phyloP scores from a whole-genome alignment of 2,797 vertebrate species.

The Pangasius krempfi region DNA sequence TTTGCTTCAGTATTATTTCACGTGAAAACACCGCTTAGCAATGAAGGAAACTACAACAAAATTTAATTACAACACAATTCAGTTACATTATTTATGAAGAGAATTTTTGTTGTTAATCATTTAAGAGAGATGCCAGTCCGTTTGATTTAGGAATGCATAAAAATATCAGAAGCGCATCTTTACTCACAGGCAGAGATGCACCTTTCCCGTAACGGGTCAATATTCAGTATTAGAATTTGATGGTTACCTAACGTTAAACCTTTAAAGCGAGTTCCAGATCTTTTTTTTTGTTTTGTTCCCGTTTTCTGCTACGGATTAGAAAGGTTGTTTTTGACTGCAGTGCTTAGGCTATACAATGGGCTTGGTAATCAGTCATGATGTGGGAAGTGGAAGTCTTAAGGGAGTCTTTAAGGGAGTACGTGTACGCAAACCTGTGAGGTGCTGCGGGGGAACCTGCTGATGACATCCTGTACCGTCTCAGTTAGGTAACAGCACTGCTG shows the following conservation, averaged over 20 bases:
- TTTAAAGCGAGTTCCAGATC: not conserved
- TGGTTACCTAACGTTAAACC: not conserved
- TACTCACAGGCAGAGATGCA: not conserved
- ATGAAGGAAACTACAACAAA: not conserved
- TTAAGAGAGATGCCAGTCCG: not conserved
- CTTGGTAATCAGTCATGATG: not conserved
- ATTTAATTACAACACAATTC: not conserved
- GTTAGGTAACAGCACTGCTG: conserved; percentile 85
- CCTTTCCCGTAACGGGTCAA: no score
- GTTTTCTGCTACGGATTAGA: no score
- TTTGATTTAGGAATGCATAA: not conserved
- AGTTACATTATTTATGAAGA: not conserved
- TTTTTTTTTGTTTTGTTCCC: not conserved
- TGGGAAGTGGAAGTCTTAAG: not conserved
- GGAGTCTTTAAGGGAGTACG: not conserved
- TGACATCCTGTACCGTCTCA: conserved; percentile 78
- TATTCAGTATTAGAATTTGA: not conserved
- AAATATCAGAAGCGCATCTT: not conserved
- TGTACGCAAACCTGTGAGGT: conserved; percentile 81
- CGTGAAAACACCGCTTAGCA: not conserved
- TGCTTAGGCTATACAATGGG: not conserved
- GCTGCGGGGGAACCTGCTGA: conserved; percentile 79
- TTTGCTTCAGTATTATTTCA: not conserved
- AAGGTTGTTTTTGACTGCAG: not conserved
- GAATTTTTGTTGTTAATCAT: not conserved